Percentiles rank a stretch among this genome's conserved stretches.
These are phyloP conservation scores for Nerophis lumbriciformis DNA, from an alignment of 2,113 vertebrate species.

Conservation along the genomic window DNA sequence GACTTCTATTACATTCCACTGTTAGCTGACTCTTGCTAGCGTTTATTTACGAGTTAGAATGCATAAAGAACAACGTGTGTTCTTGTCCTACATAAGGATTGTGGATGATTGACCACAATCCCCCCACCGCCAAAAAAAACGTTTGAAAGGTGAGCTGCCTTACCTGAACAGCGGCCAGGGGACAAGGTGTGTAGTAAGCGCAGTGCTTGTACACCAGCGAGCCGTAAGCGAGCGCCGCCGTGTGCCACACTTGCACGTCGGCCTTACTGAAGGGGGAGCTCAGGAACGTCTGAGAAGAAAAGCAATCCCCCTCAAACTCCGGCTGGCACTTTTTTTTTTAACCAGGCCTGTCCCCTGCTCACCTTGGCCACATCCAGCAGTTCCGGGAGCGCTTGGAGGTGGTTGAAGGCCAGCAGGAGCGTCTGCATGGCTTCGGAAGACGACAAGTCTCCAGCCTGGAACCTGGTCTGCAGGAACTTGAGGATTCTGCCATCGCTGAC, in stretches of 20 bases:
- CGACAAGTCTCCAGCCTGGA: conserved; percentile 59
- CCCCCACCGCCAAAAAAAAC: background rate
- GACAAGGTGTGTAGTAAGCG: conserved; percentile 60
- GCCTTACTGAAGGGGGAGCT: conserved; percentile 66
- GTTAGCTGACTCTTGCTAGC: too few relatives aligned
- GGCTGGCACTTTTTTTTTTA: background rate
- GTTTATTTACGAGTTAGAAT: too few relatives aligned
- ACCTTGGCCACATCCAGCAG: conserved; percentile 68
- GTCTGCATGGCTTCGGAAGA: conserved; percentile 59
- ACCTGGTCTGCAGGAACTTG: conserved; percentile 71
- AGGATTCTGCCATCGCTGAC: conserved; percentile 67
- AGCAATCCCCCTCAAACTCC: background rate
- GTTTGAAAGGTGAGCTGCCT: background rate
- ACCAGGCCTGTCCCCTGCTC: conserved; percentile 9
- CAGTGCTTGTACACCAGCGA: conserved; percentile 76
- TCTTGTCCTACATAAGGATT: too few relatives aligned
- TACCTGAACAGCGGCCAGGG: conserved; percentile 74
- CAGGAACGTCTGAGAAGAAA: conserved; percentile 69
- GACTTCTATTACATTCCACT: too few relatives aligned
- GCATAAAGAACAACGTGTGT: too few relatives aligned
- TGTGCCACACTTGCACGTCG: conserved; percentile 52
- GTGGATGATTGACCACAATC: too few relatives aligned
- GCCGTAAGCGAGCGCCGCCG: conserved; percentile 74
- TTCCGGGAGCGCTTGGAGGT: conserved; percentile 55
- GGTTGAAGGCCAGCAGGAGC: conserved; percentile 66